Evolutionary conservation across 2,888 invertebrate genomes (phyloP), one percentile per base, ranked within the genome.

Genomic region (Cordylochernes scorpioides): DNA sequence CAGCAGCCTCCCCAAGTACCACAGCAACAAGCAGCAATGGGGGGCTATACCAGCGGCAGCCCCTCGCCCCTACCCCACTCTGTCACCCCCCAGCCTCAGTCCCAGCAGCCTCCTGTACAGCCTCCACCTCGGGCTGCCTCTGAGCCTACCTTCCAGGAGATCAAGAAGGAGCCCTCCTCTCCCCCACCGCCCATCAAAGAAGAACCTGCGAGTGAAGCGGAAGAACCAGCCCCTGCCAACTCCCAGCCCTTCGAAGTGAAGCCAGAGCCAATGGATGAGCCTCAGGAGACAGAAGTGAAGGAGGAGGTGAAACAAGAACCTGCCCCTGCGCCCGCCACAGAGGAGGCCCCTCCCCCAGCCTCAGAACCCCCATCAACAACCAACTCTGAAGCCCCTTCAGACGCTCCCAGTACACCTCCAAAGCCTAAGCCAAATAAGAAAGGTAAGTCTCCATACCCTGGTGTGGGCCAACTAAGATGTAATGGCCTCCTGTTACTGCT

Each of bases 271-370:
- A 17, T 30, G 15, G 40, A 38, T 25, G 13, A 15, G 8, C n/a
- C n/a, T n/a, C n/a, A n/a, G n/a, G n/a, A n/a, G n/a, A n/a, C n/a
- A n/a, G 8, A 15, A 12, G 27, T 36, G 7, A 39, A 39, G 30
- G 36, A 39, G 35, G 44, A 44, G 24, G 67, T n/a, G n/a, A n/a
- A n/a, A n/a, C n/a, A n/a, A n/a, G n/a, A n/a, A n/a, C n/a, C n/a
- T n/a, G n/a, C n/a, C n/a, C n/a, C 69, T 29, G 42, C 49, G 22
- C 43, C 50, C 24, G 54, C 61, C 15, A 63, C 62, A 42, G 61
- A 62, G 27, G 70, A 71, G 42, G 59, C 67, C 1, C 57, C 59
- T 26, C 59, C 64, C 5, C 59, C 62, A 0, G 53, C 55, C 44
- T 54, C 58, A 24, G 42, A 42, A 22, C 43, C 45, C n/a, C 24